phyloP scores from a whole-genome alignment of 2,888 invertebrate species.

The Bellardia pandia region DNA sequence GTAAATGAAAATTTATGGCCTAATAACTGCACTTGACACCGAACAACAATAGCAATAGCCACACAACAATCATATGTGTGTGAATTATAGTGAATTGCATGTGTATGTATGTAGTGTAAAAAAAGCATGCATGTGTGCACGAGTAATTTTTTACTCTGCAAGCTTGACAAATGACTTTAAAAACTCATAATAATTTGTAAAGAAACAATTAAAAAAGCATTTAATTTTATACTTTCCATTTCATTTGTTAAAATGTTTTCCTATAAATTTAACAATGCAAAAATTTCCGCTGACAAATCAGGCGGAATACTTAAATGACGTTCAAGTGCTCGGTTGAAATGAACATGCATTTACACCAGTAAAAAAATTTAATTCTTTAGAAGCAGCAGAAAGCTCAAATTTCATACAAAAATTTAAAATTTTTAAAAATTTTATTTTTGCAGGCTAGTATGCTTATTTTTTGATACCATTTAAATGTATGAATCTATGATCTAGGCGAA shows the following conservation, averaged over 20 bases:
- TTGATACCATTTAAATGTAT: too few species aligned
- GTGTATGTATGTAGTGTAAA: neutral
- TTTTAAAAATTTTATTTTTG: too few species aligned
- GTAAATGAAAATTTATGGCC: conserved; percentile 62
- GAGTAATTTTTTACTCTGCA: neutral
- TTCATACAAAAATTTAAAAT: too few species aligned
- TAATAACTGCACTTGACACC: conserved; percentile 71
- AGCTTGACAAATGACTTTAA: conserved; percentile 10
- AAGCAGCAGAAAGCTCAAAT: too few species aligned
- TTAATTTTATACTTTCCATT: neutral
- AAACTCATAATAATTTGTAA: neutral
- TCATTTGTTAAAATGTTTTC: neutral
- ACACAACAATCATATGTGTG: neutral
- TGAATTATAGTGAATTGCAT: neutral
- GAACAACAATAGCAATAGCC: conserved; percentile 29
- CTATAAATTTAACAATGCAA: neutral
- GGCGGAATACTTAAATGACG: neutral
- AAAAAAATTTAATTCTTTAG: too few species aligned
- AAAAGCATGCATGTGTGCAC: neutral
- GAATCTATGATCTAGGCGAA: too few species aligned
- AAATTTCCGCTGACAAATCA: neutral
- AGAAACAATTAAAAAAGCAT: neutral
- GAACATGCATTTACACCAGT: neutral
- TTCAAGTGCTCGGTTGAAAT: neutral
- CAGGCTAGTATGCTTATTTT: too few species aligned